Base-by-base conservation (phyloP, 2,113 vertebrate genomes). In the Odocoileus hemionus region DNA sequence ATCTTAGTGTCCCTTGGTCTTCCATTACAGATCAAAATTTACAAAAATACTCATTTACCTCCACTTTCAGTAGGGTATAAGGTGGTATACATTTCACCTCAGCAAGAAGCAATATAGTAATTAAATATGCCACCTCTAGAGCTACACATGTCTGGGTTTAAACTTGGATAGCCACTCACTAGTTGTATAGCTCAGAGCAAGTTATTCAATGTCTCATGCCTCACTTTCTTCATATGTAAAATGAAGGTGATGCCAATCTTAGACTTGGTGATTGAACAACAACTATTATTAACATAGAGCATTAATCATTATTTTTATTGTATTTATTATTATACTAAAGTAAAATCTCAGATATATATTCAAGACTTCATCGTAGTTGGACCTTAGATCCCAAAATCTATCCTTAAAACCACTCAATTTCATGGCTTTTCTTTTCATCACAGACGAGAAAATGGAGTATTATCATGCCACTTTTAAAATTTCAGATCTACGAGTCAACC, bases 401-500 rank as follows among this genome's bases (percentile, higher is more conserved):
- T 80, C 5, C 7, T 74, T 11, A 88, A 83, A 74, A 83, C 28
- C 30, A 74, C 21, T 54, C 78, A 57, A 86, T 80, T 89, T 91
- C 10, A 55, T 89, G 30, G 30, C 95, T 96, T 96, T 82, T 8
- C 13, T 95, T 95, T 87, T 58, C 28, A 82, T 85, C 64, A 52
- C 50, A 98, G 98, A n/a, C 1, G 57, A 96, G 45, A 93, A 89
- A 90, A 82, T 17, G 9, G 97, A 98, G 54, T 97, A 97, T 55
- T 97, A 96, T 83, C 95, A 94, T 50, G 92, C 94, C 28, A 97
- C 67, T 28, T 95, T 98, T 94, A 93, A 95, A 97, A 95, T 97
- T 89, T 96, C 96, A 96, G 33, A 92, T 58, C 84, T 52, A 30
- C 89, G 0, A 52, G 23, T 47, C 39, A 79, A 36, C 21, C 60